Evolutionary conservation across 1,140 invertebrate species (phyloP).

Genomic region (Chionoecetes opilio): DNA sequence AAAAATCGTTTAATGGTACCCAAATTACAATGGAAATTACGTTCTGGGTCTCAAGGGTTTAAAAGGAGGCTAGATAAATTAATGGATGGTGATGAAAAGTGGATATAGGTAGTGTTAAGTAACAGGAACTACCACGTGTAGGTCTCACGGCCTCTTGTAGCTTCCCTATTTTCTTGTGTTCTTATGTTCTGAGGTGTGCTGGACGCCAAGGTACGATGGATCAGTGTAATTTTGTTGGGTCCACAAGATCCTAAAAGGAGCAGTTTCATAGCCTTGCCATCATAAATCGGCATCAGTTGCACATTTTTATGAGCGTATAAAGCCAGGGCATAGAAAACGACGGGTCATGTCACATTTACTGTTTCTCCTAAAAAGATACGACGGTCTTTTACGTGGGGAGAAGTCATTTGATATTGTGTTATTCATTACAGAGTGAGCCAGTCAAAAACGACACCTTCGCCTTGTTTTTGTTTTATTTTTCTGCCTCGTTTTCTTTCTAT

Average conservation of each 20-base stretch:
- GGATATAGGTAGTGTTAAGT: too few relatives aligned
- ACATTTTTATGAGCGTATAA: constrained; percentile 76
- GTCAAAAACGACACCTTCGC: background rate
- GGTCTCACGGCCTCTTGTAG: too few relatives aligned
- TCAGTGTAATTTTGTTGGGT: constrained; percentile 54
- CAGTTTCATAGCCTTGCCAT: constrained; percentile 69
- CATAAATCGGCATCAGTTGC: constrained; percentile 78
- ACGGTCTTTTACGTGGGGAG: constrained; percentile 66
- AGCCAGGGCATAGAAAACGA: constrained; percentile 67
- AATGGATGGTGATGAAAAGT: too few relatives aligned
- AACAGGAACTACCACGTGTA: too few relatives aligned
- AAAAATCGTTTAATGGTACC: too few relatives aligned
- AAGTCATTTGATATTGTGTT: constrained; percentile 77
- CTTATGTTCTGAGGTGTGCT: background rate
- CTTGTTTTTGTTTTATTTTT: background rate
- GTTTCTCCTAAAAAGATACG: constrained; percentile 74
- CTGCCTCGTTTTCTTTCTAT: background rate
- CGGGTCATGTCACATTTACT: constrained; percentile 74
- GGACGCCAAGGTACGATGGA: constrained; percentile 52
- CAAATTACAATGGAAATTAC: too few relatives aligned
- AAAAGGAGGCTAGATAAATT: too few relatives aligned
- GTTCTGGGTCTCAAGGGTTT: too few relatives aligned
- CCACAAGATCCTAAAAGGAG: constrained; percentile 70
- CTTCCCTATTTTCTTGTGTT: too few relatives aligned
- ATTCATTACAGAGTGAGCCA: constrained; percentile 66